These are phyloP conservation scores for Netelia virgata DNA, from an alignment of 2,888 invertebrate genomes.

Conservation along the genomic window DNA sequence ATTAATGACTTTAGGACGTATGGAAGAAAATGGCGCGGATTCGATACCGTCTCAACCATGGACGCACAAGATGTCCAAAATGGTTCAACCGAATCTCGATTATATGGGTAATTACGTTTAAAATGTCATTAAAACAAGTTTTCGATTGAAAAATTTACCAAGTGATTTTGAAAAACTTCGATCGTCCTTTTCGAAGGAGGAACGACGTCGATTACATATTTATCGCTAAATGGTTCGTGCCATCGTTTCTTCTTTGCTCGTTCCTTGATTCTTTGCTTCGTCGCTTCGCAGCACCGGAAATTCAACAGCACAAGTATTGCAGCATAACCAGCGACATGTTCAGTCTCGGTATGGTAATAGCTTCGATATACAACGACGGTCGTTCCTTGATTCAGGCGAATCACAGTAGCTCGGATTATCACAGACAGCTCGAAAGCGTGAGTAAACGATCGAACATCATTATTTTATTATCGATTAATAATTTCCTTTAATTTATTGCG, in stretches of 20 bases:
- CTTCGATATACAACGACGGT: conserved; percentile 96
- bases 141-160: not conserved
- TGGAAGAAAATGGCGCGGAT: conserved; percentile 66
- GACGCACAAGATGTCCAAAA: conserved; percentile 95
- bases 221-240: not conserved
- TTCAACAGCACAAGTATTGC: conserved; percentile 92
- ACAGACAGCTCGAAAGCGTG: conserved; percentile 96
- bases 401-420: conserved; percentile 94
- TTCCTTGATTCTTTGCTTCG: not conserved
- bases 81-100: conserved; percentile 97
- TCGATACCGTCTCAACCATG: conserved; percentile 93
- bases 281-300: conserved; percentile 93
- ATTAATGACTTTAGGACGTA: conserved; percentile 87
- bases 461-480: not conserved
- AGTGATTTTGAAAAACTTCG: no score
- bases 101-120: conserved; percentile 89
- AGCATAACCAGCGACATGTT: conserved; percentile 98
- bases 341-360: conserved; percentile 97
- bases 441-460: conserved; percentile 82
- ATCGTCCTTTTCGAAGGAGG: not conserved
- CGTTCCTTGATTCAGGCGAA: conserved; percentile 95
- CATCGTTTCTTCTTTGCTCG: not conserved
- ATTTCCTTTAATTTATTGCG: not conserved
- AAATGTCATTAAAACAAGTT: not conserved
- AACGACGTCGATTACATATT: not conserved